Conservation (phyloP, 1,140 invertebrate species). For the Meloidogyne hapla region DNA sequence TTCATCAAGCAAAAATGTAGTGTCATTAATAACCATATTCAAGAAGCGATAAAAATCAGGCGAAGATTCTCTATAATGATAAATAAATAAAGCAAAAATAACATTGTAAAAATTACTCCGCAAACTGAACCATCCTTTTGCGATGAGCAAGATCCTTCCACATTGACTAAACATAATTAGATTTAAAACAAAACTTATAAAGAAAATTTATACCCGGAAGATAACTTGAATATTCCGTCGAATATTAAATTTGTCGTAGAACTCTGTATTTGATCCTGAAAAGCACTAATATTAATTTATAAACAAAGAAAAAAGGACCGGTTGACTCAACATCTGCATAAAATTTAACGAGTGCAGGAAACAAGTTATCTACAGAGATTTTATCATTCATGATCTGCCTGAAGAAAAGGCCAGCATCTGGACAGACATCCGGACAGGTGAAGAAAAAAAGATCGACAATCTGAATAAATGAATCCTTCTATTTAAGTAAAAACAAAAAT, state of each 20-base stretch:
- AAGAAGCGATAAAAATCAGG: slow-evolving; percentile 91
- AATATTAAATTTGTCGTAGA: slow-evolving; percentile 98
- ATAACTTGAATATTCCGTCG: slow-evolving; percentile 95
- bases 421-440: slow-evolving; percentile 79
- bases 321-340: slow-evolving; percentile 96
- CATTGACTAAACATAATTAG: slow-evolving; percentile 70
- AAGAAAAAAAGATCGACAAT: slow-evolving; percentile 86
- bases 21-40: slow-evolving; percentile 99
- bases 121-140: slow-evolving; percentile 67
- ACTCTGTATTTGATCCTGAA: slow-evolving; percentile 80
- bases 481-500: not conserved
- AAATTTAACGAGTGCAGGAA: slow-evolving; percentile 90
- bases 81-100: slow-evolving; percentile 32
- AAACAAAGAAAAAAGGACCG: slow-evolving; percentile 67
- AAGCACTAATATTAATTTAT: not conserved
- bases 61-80: slow-evolving; percentile 72
- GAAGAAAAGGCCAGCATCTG: slow-evolving; percentile 70
- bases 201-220: slow-evolving; percentile 66
- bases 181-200: not conserved
- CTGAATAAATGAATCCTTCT: slow-evolving; percentile 14
- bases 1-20: slow-evolving; percentile 93
- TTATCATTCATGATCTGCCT: slow-evolving; percentile 81
- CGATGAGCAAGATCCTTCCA: slow-evolving; percentile 68
- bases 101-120: slow-evolving; percentile 63
- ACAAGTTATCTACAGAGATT: slow-evolving; percentile 77